A percentile compares a stretch with the other conserved stretches of the same genome.
Conservation (phyloP, 2,888 invertebrate species). For the Andricus curvator region DNA sequence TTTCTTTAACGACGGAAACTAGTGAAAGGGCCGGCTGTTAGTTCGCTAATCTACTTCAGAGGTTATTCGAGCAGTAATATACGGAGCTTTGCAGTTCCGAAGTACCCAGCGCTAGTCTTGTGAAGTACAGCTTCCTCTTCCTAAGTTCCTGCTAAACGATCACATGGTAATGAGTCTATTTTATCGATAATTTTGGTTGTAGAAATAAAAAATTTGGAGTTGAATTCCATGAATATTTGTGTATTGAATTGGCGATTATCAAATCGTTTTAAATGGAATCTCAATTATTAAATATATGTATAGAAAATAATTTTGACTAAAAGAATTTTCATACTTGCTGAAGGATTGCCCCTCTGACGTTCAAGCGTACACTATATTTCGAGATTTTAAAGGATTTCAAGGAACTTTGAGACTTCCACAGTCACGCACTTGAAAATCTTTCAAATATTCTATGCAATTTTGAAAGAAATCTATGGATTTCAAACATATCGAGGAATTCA, state of each 20-base stretch:
- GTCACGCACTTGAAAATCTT: too few species aligned
- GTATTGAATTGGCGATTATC: too few species aligned
- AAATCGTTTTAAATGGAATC: too few species aligned
- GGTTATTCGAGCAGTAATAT: constrained; percentile 60
- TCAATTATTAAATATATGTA: too few species aligned
- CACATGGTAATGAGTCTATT: not conserved
- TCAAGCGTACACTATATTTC: too few species aligned
- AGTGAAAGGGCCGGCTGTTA: constrained; percentile 56
- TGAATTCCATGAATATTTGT: too few species aligned
- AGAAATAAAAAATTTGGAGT: not conserved
- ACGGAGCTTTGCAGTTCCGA: constrained; percentile 44
- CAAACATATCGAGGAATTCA: too few species aligned
- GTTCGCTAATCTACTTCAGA: constrained; percentile 62
- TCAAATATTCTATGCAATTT: too few species aligned
- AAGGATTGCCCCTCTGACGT: not conserved
- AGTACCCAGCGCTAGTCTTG: constrained; percentile 53
- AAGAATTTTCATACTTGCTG: not conserved
- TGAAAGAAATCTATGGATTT: too few species aligned
- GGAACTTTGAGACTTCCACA: too few species aligned
- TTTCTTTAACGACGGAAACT: constrained; percentile 59
- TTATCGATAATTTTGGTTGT: not conserved
- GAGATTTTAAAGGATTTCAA: too few species aligned
- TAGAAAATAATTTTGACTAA: not conserved
- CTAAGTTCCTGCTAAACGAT: constrained; percentile 51
- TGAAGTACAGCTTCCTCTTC: constrained; percentile 61